Evolutionary conservation across 2,797 vertebrate species (phyloP), one percentile per base, ranked within the genome.

Genomic region (Glossophaga mutica): DNA sequence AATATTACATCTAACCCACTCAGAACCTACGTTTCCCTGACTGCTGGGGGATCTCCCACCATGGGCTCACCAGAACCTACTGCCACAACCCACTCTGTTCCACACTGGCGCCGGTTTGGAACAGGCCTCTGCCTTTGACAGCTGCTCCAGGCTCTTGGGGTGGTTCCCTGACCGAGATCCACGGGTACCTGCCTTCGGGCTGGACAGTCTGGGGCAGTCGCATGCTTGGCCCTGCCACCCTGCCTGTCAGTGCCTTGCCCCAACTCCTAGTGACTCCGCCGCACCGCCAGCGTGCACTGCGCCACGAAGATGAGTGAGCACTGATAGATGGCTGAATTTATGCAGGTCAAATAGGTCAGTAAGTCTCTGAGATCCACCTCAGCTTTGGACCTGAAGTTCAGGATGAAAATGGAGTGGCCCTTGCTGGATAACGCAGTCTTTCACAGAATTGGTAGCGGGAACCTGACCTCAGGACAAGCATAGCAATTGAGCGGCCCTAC

Each of bases 201-300:
- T 18, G 2, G 7, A 15, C 6, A 18, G 29, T 14, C 26, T 6
- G 9, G 59, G 37, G 26, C 0, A 34, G 37, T 24, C 5, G 3
- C 2, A 0, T 10, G 65, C 39, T 26, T 46, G 34, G 39, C 7
- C 14, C 29, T 24, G 44, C 34, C 22, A 1, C 39, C n/a, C 83
- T 44, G 14, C 29, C 18, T 42, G 6, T 39, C 37, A 22, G 52
- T 39, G 32, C 44, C 39, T 18, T n/a, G 3, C 10, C 24, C 48
- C 37, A 2, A 11, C 1, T 24, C 12, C 48, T 15, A 10, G 55
- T 9, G 12, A 52, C 16, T 48, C 19, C 34, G 12, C 74, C 21
- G 14, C 34, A 19, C 37, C 2, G 37, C 68, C 18, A 48, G 50
- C 3, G 22, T 16, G 4, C 18, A 5, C 32, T 15, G 11, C 24